Base-by-base conservation (phyloP, 2,888 invertebrate genomes). In the Trachelus iudaicus region DNA sequence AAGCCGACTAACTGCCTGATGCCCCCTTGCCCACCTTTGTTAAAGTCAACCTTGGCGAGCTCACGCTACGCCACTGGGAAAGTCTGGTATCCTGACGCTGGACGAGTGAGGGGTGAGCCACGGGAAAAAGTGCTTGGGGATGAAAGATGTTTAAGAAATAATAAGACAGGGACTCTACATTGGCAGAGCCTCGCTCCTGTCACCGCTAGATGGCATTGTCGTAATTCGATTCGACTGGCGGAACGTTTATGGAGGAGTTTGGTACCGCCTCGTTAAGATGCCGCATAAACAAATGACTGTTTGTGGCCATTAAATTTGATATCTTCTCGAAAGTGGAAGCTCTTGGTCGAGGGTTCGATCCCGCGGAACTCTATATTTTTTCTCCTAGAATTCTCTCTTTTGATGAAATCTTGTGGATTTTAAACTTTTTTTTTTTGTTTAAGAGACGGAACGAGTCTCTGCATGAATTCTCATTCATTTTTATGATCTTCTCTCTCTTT, bases 251-350 rank as follows among this genome's bases (percentile, higher is more conserved):
- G 9, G 23, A 56, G 56, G 56, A 56, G 23, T 23, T 56, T 9
- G 13, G 71, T 23, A 1, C 31, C 71, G 31, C 31, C 71, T 71
- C 9, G 11, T 71, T 34, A 12, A 33, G n/a, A 15, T 23, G 13
- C 13, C 33, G 71, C 6, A 31, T 15, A 71, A 71, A 71, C 71
- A 34, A 71, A 71, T 31, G 71, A 71, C 71, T 31, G 69, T 33
- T 69, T 33, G 71, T 71, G 33, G 9, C 71, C 31, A 71, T 71
- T 71, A 71, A 71, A 71, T 71, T 71, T 71, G 12, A 71, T 33
- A 4, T 9, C 31, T 12, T 71, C 71, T 1, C 31, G 13, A 56
- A 56, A 56, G 23, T 9, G 23, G 2, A 56, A 23, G 6, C 23
- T 56, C 56, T 56, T 23, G 56, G 9, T 23, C 2, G 56, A 23